phyloP scores from a whole-genome alignment of 1,140 invertebrate species.

The Drosophila jambulina region DNA sequence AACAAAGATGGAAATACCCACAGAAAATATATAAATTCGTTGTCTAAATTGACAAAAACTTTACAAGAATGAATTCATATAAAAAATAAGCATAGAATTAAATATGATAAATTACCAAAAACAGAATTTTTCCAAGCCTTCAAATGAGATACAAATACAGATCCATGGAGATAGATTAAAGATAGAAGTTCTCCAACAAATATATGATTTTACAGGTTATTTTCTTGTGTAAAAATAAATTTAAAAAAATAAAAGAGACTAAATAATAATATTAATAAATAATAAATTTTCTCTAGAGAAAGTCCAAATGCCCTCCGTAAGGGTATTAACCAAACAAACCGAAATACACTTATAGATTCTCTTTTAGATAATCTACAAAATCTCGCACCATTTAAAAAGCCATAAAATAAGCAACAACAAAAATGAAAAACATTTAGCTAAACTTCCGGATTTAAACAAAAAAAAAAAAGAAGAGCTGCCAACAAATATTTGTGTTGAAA shows the following conservation, averaged over 20 bases:
- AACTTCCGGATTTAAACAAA: slow-evolving; percentile 56
- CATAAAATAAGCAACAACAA: slow-evolving; percentile 49
- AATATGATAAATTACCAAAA: too few relatives aligned
- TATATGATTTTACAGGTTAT: too few relatives aligned
- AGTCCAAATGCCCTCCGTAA: background rate
- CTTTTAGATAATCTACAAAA: slow-evolving; percentile 36
- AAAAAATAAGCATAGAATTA: too few relatives aligned
- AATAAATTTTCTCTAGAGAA: background rate
- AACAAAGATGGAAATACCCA: too few relatives aligned
- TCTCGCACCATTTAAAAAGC: slow-evolving; percentile 61
- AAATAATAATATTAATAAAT: background rate
- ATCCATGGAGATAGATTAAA: too few relatives aligned
- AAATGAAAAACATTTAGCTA: slow-evolving; percentile 45
- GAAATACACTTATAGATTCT: slow-evolving; percentile 34
- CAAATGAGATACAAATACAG: too few relatives aligned
- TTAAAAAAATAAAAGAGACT: background rate
- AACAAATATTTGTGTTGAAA: slow-evolving; percentile 35
- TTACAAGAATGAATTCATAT: too few relatives aligned
- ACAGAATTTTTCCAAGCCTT: too few relatives aligned
- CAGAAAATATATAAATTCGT: too few relatives aligned
- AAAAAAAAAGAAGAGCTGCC: slow-evolving; percentile 32
- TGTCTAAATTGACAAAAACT: background rate
- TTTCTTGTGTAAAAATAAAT: too few relatives aligned
- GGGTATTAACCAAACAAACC: slow-evolving; percentile 15
- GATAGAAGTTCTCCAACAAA: too few relatives aligned